These are phyloP conservation scores for Euwallacea fornicatus DNA, from an alignment of 1,140 invertebrate species.

Conservation along the genomic window DNA sequence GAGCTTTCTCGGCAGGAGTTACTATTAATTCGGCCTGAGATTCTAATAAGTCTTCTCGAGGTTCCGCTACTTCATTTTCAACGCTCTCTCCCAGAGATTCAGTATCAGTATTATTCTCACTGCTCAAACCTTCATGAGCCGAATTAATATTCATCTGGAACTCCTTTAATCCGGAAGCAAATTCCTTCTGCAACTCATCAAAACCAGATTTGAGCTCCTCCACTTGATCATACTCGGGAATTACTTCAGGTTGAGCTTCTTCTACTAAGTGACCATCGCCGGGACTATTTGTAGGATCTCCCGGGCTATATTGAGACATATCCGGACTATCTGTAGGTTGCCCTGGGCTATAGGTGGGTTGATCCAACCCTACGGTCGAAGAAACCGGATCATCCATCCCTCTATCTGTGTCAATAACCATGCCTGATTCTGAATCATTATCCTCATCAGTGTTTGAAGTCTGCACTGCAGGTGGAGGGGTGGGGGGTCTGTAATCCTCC, in stretches of 20 bases:
- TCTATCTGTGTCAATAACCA: slow-evolving; percentile 65
- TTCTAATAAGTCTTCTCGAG: not conserved
- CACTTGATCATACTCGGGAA: not conserved
- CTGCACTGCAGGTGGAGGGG: slow-evolving; percentile 51
- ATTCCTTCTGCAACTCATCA: slow-evolving; percentile 18
- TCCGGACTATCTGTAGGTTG: slow-evolving; percentile 26
- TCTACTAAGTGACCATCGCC: not conserved
- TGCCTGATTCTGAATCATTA: slow-evolving; percentile 64
- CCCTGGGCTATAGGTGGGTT: slow-evolving; percentile 19
- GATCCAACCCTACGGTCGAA: slow-evolving; percentile 28
- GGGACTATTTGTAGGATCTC: slow-evolving; percentile 22
- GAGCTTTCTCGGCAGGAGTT: slow-evolving; percentile 24
- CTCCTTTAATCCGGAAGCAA: slow-evolving; percentile 15
- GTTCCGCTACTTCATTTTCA: not conserved
- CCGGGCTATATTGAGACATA: slow-evolving; percentile 13
- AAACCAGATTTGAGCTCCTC: slow-evolving; percentile 4
- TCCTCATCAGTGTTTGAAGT: slow-evolving; percentile 49
- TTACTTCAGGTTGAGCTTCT: not conserved
- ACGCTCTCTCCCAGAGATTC: not conserved
- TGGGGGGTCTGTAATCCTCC: slow-evolving; percentile 34
- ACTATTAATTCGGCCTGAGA: not conserved
- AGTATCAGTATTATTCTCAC: not conserved
- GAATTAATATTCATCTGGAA: slow-evolving; percentile 4
- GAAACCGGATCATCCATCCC: slow-evolving; percentile 42
- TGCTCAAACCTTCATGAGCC: not conserved